Evolutionary conservation across 2,888 invertebrate species (phyloP), one percentile per base, ranked within the genome.

Genomic region (Eulithis prunata): DNA sequence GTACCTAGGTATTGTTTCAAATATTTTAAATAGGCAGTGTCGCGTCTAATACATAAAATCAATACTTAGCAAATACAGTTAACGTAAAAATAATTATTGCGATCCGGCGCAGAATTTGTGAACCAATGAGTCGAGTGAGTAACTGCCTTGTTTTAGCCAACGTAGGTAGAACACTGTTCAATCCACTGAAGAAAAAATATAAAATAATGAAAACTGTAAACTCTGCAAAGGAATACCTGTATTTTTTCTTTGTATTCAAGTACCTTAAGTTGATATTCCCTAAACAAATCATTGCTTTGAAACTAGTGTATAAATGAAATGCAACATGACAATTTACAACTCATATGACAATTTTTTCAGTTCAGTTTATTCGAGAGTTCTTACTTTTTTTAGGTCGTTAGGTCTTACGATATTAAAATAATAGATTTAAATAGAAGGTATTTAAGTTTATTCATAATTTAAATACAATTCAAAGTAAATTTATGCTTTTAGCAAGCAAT

Each of bases 31-130:
- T 47, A 47, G 47, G 14, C 47, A 47, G 14, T 47, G 14, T 47
- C 14, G 14, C 14, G 14, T 47, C 5, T 38, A 38, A 41, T 41
- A 8, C 14, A 47, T 8, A n/a, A 47, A n/a, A 8, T 8, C 4
- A 41, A 47, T 14, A 47, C 14, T 47, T 47, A 47, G 47, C 47
- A 14, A 47, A 47, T 47, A 47, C 47, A 47, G 13, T 47, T 7
- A 49, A 49, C 7, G 14, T 13, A 47, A 47, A 4, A 13, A 47
- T 5, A 47, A 10, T 21, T 6, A 11, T 21, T 49, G 49, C 49
- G 11, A 49, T 21, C 21, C 49, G 10, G 49, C 49, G 49, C 49
- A 49, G 10, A 11, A 11, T 8, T 8, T 41, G 41, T 41, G 41
- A 8, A 41, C 10, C 41, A 41, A 41, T 41, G 10, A 41, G 41